Conservation (phyloP, 2,113 vertebrate genomes). For the Trematocara variabile region DNA sequence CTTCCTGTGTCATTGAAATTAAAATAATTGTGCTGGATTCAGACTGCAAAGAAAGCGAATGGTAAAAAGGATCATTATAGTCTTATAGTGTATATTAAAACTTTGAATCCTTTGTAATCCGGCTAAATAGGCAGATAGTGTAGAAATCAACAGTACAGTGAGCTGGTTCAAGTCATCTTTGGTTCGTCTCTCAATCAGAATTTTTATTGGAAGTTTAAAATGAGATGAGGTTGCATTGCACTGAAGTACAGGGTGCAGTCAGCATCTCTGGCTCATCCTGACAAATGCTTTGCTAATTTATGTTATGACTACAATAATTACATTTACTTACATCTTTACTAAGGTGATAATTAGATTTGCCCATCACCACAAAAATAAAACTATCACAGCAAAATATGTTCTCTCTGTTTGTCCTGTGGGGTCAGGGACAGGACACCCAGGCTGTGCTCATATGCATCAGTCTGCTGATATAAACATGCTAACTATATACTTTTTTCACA, state of each 20-base stretch:
- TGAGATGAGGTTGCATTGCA: neutral
- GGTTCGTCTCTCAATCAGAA: neutral
- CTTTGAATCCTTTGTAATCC: neutral
- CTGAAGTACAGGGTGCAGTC: neutral
- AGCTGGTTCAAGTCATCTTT: neutral
- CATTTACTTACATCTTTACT: neutral
- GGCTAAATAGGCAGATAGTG: neutral
- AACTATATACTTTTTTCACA: neutral
- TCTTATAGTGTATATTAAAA: neutral
- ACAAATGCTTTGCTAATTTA: neutral
- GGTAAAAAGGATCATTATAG: neutral
- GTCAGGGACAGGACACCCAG: neutral
- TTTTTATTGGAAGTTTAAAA: neutral
- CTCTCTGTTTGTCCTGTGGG: neutral
- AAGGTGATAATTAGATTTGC: neutral
- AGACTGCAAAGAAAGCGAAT: neutral
- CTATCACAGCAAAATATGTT: neutral
- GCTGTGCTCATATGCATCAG: neutral
- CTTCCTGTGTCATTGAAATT: accelerated
- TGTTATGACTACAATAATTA: neutral
- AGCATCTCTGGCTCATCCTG: neutral
- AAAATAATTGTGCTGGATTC: neutral
- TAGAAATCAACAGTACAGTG: neutral
- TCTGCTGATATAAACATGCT: neutral
- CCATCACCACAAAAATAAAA: neutral